A percentile compares a stretch with the other conserved stretches of the same genome.
Evolutionary conservation across 2,888 invertebrate species (phyloP).

Genomic region (Netelia melanura): DNA sequence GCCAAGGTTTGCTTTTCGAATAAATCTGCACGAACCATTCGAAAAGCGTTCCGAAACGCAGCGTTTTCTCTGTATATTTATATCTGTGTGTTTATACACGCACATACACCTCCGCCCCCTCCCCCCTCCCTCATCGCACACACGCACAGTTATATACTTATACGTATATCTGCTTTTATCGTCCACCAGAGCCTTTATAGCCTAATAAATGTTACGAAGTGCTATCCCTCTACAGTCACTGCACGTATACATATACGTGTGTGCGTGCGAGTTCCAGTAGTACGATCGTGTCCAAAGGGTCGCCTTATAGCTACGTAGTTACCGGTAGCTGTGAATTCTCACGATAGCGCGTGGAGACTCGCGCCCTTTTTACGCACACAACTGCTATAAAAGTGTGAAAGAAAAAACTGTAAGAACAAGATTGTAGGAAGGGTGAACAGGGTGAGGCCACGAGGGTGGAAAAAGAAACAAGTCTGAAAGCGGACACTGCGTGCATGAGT

Average conservation of each 20-base stretch:
- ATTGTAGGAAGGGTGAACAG: neutral
- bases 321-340: conserved; percentile 54
- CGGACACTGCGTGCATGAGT: neutral
- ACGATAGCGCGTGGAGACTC: conserved; percentile 46
- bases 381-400: conserved; percentile 56
- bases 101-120: neutral
- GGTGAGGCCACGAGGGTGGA: neutral
- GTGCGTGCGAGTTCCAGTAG: neutral
- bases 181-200: conserved; percentile 67
- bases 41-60: conserved; percentile 58
- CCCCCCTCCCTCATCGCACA: neutral
- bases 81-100: conserved; percentile 3
- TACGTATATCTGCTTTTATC: conserved; percentile 62
- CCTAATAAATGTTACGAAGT: conserved; percentile 70
- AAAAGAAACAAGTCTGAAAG: neutral
- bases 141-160: neutral
- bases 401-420: conserved; percentile 8
- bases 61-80: conserved; percentile 29
- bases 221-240: conserved; percentile 60
- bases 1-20: conserved; percentile 55
- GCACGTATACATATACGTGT: conserved; percentile 14
- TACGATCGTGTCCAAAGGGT: conserved; percentile 53
- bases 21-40: conserved; percentile 66
- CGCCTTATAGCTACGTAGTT: conserved; percentile 52
- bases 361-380: conserved; percentile 58